A percentile compares a stretch with the other conserved stretches of the same genome.
These are phyloP conservation scores for Atopsyche davidsoni DNA, from an alignment of 1,140 invertebrate genomes.

Conservation along the genomic window DNA sequence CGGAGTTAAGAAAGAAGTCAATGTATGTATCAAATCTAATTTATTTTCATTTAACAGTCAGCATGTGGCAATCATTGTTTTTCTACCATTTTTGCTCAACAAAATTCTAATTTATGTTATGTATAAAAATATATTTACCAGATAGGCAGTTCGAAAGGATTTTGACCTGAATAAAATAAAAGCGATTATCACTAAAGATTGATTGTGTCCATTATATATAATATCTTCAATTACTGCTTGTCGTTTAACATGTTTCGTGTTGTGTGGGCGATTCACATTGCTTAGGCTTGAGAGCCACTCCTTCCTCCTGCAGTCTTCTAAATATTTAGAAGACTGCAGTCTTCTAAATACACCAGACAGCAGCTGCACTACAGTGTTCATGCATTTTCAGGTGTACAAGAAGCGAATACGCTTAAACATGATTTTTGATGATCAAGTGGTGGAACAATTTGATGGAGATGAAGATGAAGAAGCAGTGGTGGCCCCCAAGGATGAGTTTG, in stretches of 20 bases:
- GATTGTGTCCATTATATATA: not conserved
- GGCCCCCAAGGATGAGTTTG: slow-evolving; percentile 40
- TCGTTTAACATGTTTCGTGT: not conserved
- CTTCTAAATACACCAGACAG: not conserved
- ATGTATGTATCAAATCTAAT: slow-evolving; percentile 34
- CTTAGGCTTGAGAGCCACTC: not conserved
- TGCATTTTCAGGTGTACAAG: slow-evolving; percentile 36
- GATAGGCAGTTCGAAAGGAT: not conserved
- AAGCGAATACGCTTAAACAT: slow-evolving; percentile 44
- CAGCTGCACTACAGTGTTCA: not conserved
- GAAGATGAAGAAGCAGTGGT: slow-evolving; percentile 41
- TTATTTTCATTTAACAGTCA: not conserved
- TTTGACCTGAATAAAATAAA: not conserved
- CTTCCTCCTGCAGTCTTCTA: not conserved
- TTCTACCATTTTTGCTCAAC: not conserved
- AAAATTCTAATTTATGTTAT: not conserved
- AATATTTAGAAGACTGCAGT: not conserved
- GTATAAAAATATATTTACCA: not conserved
- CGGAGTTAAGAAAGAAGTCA: slow-evolving; percentile 65
- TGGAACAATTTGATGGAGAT: slow-evolving; percentile 40
- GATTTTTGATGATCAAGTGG: slow-evolving; percentile 35
- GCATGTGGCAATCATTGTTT: not conserved
- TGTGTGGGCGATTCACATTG: not conserved
- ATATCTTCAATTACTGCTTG: not conserved
- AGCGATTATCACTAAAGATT: not conserved